Evolutionary conservation across 2,888 invertebrate species (phyloP).

Genomic region (Cremastinae sp.): DNA sequence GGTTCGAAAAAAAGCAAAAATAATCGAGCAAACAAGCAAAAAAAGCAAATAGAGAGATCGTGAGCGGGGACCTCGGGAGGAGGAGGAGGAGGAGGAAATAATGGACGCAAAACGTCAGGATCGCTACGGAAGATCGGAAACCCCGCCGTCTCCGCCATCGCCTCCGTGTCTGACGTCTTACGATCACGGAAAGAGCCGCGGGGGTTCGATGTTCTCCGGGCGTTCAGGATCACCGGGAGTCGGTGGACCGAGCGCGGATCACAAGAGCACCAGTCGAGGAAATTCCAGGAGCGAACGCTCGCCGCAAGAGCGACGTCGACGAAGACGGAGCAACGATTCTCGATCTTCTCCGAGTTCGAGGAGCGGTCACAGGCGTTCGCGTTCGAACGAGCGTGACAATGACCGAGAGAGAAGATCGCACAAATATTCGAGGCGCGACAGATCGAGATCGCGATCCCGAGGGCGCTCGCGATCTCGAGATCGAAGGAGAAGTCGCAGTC

Average conservation of each 20-base stretch:
- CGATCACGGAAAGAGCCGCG: slow-evolving; percentile 19
- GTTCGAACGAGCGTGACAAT: slow-evolving; percentile 46
- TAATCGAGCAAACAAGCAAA: slow-evolving; percentile 11
- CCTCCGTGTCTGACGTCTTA: slow-evolving; percentile 65
- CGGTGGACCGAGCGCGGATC: slow-evolving; percentile 27
- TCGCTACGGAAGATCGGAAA: slow-evolving; percentile 78
- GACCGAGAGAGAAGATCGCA: slow-evolving; percentile 65
- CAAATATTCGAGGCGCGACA: slow-evolving; percentile 47
- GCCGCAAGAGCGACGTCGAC: slow-evolving; percentile 73
- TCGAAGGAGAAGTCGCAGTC: slow-evolving; percentile 71
- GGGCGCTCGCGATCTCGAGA: slow-evolving; percentile 73
- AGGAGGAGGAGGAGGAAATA: slow-evolving; percentile 32
- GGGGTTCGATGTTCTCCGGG: not conserved
- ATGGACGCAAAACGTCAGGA: slow-evolving; percentile 82
- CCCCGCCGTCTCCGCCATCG: slow-evolving; percentile 74
- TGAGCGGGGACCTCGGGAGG: not conserved
- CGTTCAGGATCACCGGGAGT: slow-evolving; percentile 68
- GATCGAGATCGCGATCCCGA: slow-evolving; percentile 63
- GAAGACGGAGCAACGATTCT: slow-evolving; percentile 71
- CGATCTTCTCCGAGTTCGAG: slow-evolving; percentile 65
- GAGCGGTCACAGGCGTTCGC: slow-evolving; percentile 48
- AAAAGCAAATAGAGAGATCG: slow-evolving; percentile 4
- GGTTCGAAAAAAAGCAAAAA: slow-evolving; percentile 22
- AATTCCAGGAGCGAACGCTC: slow-evolving; percentile 69
- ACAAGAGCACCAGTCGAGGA: slow-evolving; percentile 66